These are phyloP conservation scores for Diglossa cyanea DNA, from an alignment of 2,797 vertebrate species.

Conservation along the genomic window DNA sequence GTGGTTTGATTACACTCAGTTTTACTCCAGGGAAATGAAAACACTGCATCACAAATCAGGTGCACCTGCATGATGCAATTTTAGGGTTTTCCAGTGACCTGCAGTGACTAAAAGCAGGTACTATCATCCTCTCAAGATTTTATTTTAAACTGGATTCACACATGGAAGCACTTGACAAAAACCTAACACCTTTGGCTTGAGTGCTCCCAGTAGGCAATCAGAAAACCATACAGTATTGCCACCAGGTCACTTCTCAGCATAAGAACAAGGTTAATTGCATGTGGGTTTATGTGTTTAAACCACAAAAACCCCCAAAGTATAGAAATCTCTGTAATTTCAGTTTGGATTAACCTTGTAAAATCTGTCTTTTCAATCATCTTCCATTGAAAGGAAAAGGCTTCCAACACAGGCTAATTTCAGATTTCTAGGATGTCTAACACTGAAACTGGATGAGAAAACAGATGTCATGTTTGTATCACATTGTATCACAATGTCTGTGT, in stretches of 20 bases:
- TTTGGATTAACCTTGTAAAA: background rate
- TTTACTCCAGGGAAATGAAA: background rate
- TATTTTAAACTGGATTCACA: background rate
- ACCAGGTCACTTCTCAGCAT: background rate
- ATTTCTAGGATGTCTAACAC: background rate
- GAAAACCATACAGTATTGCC: background rate
- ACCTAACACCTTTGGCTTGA: background rate
- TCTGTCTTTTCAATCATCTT: background rate
- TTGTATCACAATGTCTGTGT: background rate
- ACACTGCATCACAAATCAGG: background rate
- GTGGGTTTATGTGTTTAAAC: background rate
- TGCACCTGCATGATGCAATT: background rate
- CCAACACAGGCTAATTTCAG: background rate
- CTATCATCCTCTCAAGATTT: background rate
- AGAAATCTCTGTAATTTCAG: background rate
- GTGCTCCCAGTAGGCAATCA: background rate
- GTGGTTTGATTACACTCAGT: background rate
- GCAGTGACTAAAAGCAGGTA: background rate
- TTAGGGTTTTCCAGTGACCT: background rate
- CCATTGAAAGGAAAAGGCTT: background rate
- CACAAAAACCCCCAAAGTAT: fast-evolving
- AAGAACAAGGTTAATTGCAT: background rate
- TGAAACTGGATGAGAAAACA: background rate
- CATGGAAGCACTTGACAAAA: background rate
- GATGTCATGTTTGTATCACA: background rate